Conservation (phyloP, 2,888 invertebrate species). For the Zygogramma bicolorata region DNA sequence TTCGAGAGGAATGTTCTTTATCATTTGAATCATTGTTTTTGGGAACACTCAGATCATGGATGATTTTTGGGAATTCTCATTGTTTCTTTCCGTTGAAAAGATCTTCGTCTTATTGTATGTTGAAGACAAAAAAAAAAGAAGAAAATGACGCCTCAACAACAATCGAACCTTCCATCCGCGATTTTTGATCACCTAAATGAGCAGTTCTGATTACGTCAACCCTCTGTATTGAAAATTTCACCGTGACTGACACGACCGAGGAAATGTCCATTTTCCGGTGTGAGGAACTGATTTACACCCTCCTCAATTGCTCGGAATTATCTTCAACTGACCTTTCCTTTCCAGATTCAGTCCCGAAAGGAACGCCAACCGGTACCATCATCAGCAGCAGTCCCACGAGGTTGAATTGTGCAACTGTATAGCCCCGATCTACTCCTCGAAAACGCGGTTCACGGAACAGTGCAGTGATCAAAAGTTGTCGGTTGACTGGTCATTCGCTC, state of each 20-base stretch:
- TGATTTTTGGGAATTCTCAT: no score
- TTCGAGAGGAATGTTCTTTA: no score
- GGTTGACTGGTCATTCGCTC: constrained; percentile 58
- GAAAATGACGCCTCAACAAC: not conserved
- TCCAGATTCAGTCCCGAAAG: constrained; percentile 53
- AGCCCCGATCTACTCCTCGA: constrained; percentile 51
- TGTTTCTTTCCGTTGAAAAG: no score
- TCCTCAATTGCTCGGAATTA: not conserved
- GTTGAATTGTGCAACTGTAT: constrained; percentile 63
- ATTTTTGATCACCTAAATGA: not conserved
- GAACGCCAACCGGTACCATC: constrained; percentile 56
- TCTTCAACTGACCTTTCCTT: constrained; percentile 4
- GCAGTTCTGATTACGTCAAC: not conserved
- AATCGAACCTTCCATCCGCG: not conserved
- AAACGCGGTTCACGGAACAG: constrained; percentile 52
- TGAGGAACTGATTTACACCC: constrained; percentile 9
- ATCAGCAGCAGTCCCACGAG: constrained; percentile 52
- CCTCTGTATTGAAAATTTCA: not conserved
- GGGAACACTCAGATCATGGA: no score
- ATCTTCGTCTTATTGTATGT: no score
- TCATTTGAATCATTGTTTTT: no score
- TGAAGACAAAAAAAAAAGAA: no score
- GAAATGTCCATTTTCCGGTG: constrained; percentile 4
- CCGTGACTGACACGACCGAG: not conserved
- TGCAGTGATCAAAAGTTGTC: constrained; percentile 57